These are phyloP conservation scores for Pseudochirops cupreus DNA, from an alignment of 2,797 vertebrate genomes.

Conservation along the genomic window DNA sequence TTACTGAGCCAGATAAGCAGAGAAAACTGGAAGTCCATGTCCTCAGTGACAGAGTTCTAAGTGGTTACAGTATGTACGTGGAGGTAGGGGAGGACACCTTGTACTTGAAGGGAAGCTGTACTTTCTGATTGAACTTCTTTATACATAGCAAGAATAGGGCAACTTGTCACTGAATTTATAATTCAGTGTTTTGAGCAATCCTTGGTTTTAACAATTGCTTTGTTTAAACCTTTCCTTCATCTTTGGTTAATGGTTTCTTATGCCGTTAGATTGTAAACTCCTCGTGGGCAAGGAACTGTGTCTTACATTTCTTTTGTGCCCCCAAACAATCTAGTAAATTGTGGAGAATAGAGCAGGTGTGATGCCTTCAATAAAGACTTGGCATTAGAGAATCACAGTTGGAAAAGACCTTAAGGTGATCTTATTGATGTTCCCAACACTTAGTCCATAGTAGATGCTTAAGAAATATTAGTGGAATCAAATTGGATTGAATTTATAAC, in stretches of 20 bases:
- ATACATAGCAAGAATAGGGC: conserved; percentile 14
- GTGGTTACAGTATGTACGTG: background rate
- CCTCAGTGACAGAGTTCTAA: background rate
- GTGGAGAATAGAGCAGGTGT: background rate
- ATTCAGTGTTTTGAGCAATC: background rate
- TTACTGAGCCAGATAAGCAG: background rate
- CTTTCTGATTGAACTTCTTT: background rate
- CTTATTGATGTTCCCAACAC: background rate
- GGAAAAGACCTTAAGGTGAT: background rate
- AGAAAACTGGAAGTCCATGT: conserved; percentile 13
- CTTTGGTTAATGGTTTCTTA: background rate
- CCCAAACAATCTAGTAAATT: background rate
- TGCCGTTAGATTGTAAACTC: background rate
- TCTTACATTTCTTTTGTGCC: background rate
- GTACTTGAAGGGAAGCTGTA: background rate
- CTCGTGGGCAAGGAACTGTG: background rate
- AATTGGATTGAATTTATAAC: background rate
- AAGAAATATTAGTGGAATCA: background rate
- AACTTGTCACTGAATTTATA: conserved; percentile 14
- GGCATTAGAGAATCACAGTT: background rate
- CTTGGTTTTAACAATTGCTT: background rate
- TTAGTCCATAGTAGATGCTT: background rate
- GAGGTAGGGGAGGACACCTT: background rate
- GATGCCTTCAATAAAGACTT: background rate
- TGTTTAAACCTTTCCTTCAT: conserved; percentile 19